Conservation (phyloP, 2,113 vertebrate genomes). For the Gila orcuttii region DNA sequence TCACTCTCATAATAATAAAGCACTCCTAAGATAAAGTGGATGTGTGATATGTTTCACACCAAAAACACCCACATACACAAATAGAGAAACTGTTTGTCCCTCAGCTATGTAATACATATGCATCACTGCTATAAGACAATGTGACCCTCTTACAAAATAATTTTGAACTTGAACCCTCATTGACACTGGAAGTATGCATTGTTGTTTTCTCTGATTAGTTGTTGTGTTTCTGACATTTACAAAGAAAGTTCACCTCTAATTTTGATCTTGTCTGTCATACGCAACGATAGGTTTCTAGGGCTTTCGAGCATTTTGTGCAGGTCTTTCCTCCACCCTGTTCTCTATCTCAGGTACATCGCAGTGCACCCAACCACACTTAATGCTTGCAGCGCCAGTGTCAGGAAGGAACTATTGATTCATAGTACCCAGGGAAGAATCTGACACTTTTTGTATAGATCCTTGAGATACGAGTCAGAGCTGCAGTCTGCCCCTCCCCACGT, state of each 20-base stretch:
- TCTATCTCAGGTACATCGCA: constrained; percentile 58
- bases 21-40: not conserved
- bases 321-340: constrained; percentile 10
- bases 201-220: not conserved
- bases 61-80: constrained; percentile 29
- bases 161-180: constrained; percentile 14
- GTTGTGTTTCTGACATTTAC: constrained; percentile 8
- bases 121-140: not conserved
- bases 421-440: constrained; percentile 67
- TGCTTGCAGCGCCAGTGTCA: constrained; percentile 65
- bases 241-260: not conserved
- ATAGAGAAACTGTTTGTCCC: not conserved
- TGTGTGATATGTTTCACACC: constrained; percentile 14
- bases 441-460: constrained; percentile 73
- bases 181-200: constrained; percentile 17
- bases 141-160: constrained; percentile 13
- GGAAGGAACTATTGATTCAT: constrained; percentile 72
- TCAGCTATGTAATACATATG: not conserved
- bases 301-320: not conserved
- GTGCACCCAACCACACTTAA: constrained; percentile 59
- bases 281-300: not conserved
- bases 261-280: not conserved
- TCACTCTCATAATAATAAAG: not conserved
- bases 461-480: constrained; percentile 69
- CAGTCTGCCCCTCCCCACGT: constrained; percentile 47